These are phyloP conservation scores for Elaphurus davidianus DNA, from an alignment of 2,113 vertebrate genomes.

Conservation along the genomic window DNA sequence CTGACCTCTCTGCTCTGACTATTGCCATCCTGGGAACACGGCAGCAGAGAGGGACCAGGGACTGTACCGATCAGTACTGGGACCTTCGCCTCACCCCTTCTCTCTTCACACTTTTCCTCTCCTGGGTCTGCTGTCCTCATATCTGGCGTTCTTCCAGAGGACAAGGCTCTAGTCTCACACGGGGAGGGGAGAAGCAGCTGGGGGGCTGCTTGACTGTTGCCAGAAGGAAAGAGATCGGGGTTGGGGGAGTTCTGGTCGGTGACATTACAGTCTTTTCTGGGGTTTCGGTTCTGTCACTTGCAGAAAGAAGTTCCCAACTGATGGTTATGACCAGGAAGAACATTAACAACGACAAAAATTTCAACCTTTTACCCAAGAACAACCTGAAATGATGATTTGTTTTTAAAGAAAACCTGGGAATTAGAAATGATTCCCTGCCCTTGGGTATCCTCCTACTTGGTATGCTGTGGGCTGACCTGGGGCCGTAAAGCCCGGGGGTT, in stretches of 20 bases:
- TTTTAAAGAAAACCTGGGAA: not conserved
- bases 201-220: not conserved
- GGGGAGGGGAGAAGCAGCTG: fast-evolving
- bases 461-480: not conserved
- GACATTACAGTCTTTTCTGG: not conserved
- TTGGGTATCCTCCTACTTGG: not conserved
- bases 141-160: not conserved
- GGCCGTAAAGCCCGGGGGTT: not conserved
- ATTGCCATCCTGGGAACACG: not conserved
- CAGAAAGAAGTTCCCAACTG: not conserved
- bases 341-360: not conserved
- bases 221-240: not conserved
- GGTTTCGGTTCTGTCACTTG: not conserved
- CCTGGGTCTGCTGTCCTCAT: not conserved
- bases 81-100: not conserved
- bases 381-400: not conserved
- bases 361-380: not conserved
- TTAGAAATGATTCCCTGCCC: constrained; percentile 16
- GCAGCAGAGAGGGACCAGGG: not conserved
- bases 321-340: not conserved
- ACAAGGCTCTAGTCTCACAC: not conserved
- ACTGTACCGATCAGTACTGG: not conserved
- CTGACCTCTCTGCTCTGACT: not conserved
- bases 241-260: not conserved
- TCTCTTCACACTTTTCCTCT: not conserved